Conservation (phyloP, 2,888 invertebrate species). For the Ischnura elegans region DNA sequence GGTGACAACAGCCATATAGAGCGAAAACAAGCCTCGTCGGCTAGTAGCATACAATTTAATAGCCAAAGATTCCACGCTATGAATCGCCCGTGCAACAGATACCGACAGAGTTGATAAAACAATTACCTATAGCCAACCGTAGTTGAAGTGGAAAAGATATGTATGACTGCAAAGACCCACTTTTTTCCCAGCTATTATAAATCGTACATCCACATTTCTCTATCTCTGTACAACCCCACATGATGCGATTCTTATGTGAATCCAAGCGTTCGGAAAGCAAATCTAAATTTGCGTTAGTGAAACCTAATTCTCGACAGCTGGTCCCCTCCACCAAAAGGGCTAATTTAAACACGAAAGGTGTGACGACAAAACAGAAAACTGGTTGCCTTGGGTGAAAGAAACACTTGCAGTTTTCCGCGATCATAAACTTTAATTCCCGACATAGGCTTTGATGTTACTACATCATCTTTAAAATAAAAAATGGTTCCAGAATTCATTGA, state of each 20-base stretch:
- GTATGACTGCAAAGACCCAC: neutral
- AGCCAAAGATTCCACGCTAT: neutral
- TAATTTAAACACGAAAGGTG: neutral
- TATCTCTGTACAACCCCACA: neutral
- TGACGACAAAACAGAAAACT: neutral
- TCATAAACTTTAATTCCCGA: too few relatives aligned
- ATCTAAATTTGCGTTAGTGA: neutral
- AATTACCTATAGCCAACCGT: neutral
- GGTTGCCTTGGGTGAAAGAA: too few relatives aligned
- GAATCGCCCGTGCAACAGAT: neutral
- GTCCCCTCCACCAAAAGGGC: neutral
- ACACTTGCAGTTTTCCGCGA: too few relatives aligned
- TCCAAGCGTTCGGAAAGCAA: neutral
- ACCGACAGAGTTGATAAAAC: neutral
- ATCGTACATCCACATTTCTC: neutral
- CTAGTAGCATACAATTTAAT: neutral
- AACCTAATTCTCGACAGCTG: neutral
- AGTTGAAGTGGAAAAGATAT: neutral
- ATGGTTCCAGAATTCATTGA: too few relatives aligned
- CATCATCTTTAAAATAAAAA: too few relatives aligned
- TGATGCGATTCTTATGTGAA: too few relatives aligned
- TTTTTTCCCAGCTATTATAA: neutral
- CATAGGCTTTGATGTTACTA: too few relatives aligned
- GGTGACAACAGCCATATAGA: neutral
- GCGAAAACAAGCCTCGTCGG: neutral